Evolutionary conservation across 2,113 vertebrate genomes (phyloP).

Genomic region (Malaclemys terrapin): DNA sequence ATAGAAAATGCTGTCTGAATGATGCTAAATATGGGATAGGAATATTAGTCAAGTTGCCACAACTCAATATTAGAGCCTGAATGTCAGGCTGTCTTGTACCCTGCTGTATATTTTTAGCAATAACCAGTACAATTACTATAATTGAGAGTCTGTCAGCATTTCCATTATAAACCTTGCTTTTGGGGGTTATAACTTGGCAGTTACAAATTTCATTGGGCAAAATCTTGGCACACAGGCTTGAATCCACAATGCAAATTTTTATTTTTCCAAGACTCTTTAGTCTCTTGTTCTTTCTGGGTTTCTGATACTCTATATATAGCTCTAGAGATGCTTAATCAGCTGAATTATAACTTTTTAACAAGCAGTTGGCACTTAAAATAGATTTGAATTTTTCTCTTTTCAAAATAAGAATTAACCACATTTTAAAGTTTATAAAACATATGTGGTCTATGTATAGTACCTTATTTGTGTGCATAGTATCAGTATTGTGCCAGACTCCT

Average conservation of each 20-base stretch:
- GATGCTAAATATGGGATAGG: not conserved
- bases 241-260: not conserved
- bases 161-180: slow-evolving; percentile 39
- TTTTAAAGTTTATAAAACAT: slow-evolving; percentile 25
- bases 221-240: slow-evolving; percentile 16
- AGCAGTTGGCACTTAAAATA: slow-evolving; percentile 12
- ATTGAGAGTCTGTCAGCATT: slow-evolving; percentile 38
- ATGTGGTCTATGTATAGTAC: not conserved
- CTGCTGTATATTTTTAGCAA: slow-evolving; percentile 18
- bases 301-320: slow-evolving; percentile 33
- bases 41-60: not conserved
- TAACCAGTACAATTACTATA: slow-evolving; percentile 10
- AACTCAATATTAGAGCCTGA: not conserved
- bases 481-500: slow-evolving; percentile 7
- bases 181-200: slow-evolving; percentile 37
- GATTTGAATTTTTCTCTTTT: slow-evolving; percentile 14
- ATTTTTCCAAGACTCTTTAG: slow-evolving; percentile 19
- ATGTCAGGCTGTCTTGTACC: not conserved
- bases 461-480: slow-evolving; percentile 15
- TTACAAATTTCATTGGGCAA: slow-evolving; percentile 1
- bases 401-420: slow-evolving; percentile 17
- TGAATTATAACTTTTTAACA: slow-evolving; percentile 33
- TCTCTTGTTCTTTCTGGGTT: not conserved
- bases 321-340: slow-evolving; percentile 36
- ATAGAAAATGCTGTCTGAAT: not conserved